Base-by-base conservation (phyloP, 2,797 vertebrate species). In the Trichosurus vulpecula region DNA sequence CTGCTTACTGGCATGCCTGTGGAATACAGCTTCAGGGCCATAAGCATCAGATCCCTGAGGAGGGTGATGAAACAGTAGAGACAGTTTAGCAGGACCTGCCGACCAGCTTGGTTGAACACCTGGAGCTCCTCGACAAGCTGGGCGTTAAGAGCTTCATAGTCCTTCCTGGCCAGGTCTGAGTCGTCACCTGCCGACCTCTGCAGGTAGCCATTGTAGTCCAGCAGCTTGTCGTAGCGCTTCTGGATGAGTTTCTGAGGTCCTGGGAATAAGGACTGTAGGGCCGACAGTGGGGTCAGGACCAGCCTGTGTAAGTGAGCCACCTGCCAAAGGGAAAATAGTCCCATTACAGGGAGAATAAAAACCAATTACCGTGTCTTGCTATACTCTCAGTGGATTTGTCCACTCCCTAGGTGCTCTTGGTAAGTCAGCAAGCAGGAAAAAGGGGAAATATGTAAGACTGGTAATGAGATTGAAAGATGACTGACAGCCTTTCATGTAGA, bases 201-300 rank as follows among this genome's bases (percentile, higher is more conserved):
- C 94, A 99, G 98, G 95, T 96, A 99, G 98, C 99, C 99, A 98
- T 99, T 99, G 97, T 99, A 99, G 98, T 99, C 99, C 95, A 99
- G 98, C 92, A 99, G 97, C 98, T 99, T 99, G 98, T 99, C 99
- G 0, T 99, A 99, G 91, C 99, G 99, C 97, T 99, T 99, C 98
- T 99, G 99, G 97, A 99, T 99, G 96, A 99, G 99, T 98, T 99
- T 99, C 98, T 99, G 99, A 1, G 99, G 99, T 52, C 99, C 99
- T 0, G 99, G 97, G 97, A 99, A 99, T 98, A 99, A 99, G 97
- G 99, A 98, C 93, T 99, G 99, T 52, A 99, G 98, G 13, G 98
- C 98, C 31, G 98, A 98, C 95, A 99, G 99, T 0, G 99, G 99
- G 41, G 55, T 97, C 97, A 99, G 97, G 95, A 99, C 99, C 96